Conservation (phyloP, 2,113 vertebrate genomes). For the Archilochus colubris region DNA sequence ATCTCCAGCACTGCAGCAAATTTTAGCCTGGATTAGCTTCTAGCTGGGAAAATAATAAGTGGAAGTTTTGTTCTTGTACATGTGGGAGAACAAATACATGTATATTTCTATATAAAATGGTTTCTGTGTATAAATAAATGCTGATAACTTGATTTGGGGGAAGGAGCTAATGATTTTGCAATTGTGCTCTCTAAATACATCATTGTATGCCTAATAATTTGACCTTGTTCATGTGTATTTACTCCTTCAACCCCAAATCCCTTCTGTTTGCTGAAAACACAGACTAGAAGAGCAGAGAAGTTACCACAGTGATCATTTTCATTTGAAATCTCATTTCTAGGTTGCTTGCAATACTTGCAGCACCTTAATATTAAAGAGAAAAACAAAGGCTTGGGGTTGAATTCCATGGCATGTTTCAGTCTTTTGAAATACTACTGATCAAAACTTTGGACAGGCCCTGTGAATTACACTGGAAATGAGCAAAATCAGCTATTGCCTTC, state of each 20-base stretch:
- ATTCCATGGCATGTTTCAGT: background rate
- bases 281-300: background rate
- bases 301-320: background rate
- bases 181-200: background rate
- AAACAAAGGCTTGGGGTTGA: background rate
- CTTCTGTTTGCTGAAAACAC: background rate
- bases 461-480: background rate
- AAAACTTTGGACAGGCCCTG: background rate
- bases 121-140: background rate
- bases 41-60: slow-evolving; percentile 42
- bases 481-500: background rate
- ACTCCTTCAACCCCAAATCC: background rate
- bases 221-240: background rate
- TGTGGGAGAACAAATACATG: background rate
- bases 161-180: background rate
- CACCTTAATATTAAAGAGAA: background rate
- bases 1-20: background rate
- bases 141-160: background rate
- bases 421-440: background rate
- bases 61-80: background rate
- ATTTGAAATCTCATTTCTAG: background rate
- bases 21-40: background rate
- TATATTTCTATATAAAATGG: background rate
- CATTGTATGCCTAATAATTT: background rate
- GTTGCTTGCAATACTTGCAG: background rate